Evolutionary conservation across 1,140 invertebrate species (phyloP).

Genomic region (Brachionus plicatilis): DNA sequence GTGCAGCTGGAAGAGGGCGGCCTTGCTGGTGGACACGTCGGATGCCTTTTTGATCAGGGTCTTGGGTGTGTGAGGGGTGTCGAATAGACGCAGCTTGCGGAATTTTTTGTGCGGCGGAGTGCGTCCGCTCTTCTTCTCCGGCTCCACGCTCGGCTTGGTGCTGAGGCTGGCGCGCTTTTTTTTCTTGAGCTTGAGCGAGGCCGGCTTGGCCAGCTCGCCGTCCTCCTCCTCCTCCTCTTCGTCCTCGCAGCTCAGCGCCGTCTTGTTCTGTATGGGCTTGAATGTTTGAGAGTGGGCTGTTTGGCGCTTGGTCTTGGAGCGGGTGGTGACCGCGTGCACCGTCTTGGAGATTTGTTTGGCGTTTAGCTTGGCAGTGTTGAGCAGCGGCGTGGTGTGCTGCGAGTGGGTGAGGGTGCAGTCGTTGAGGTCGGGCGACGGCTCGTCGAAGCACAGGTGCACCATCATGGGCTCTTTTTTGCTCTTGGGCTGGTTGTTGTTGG

Average conservation of each 20-base stretch:
- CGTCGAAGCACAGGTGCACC: constrained; percentile 19
- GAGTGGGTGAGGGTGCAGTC: background rate
- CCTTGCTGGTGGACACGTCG: background rate
- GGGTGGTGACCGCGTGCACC: background rate
- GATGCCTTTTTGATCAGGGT: constrained; percentile 70
- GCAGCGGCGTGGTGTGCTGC: background rate
- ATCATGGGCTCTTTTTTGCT: constrained; percentile 23
- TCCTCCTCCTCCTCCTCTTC: background rate
- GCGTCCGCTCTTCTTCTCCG: background rate
- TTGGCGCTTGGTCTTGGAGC: constrained; percentile 13
- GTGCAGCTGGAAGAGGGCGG: background rate
- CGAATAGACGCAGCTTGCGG: constrained; percentile 71
- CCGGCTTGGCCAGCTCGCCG: background rate
- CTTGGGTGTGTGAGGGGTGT: constrained; percentile 77
- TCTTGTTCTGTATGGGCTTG: background rate
- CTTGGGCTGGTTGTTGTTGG: constrained; percentile 13
- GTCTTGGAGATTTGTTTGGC: background rate
- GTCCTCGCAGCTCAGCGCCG: background rate
- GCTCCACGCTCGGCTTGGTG: background rate
- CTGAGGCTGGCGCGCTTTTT: background rate
- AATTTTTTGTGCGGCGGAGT: constrained; percentile 73
- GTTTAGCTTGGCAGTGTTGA: background rate
- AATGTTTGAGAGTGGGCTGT: background rate
- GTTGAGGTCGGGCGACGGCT: background rate
- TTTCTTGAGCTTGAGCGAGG: background rate